A percentile compares a stretch with the other conserved stretches of the same genome.
Conservation (phyloP, 35 echinoderm and acorn worm genomes). For the Heliocidaris tuberculata region DNA sequence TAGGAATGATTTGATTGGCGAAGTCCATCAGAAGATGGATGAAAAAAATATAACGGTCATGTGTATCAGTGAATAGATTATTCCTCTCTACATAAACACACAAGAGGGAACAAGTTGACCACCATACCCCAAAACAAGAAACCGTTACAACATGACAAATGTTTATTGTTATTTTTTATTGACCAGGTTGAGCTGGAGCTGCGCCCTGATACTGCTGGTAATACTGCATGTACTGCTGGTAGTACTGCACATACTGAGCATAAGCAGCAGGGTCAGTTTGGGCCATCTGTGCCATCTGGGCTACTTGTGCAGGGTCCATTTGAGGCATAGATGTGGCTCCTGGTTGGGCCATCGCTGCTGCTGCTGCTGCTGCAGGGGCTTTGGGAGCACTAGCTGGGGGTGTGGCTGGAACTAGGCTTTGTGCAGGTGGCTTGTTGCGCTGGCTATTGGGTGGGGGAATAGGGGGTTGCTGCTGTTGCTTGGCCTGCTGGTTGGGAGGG, state of each 20-base stretch:
- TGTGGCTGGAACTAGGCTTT: background rate
- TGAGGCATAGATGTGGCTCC: constrained; percentile 12
- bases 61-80: background rate
- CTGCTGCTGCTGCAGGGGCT: too few relatives aligned
- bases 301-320: constrained; percentile 1
- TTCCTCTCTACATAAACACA: too few relatives aligned
- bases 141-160: too few relatives aligned
- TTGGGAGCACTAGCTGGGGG: constrained; percentile 28
- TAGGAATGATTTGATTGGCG: background rate
- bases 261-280: constrained; percentile 46
- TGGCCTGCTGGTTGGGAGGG: background rate
- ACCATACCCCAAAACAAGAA: too few relatives aligned
- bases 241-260: constrained; percentile 72
- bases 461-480: constrained; percentile 17
- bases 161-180: background rate
- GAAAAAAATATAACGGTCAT: background rate
- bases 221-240: constrained; percentile 64
- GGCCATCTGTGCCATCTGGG: constrained; percentile 40
- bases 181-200: constrained; percentile 4
- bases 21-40: background rate
- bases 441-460: constrained; percentile 45
- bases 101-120: too few relatives aligned
- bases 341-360: background rate
- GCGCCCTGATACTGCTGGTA: constrained; percentile 61
- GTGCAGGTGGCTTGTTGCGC: constrained; percentile 5